Percentiles rank a stretch among this genome's conserved stretches.
phyloP scores from a whole-genome alignment of 1,140 invertebrate genomes.

The Periplaneta americana region DNA sequence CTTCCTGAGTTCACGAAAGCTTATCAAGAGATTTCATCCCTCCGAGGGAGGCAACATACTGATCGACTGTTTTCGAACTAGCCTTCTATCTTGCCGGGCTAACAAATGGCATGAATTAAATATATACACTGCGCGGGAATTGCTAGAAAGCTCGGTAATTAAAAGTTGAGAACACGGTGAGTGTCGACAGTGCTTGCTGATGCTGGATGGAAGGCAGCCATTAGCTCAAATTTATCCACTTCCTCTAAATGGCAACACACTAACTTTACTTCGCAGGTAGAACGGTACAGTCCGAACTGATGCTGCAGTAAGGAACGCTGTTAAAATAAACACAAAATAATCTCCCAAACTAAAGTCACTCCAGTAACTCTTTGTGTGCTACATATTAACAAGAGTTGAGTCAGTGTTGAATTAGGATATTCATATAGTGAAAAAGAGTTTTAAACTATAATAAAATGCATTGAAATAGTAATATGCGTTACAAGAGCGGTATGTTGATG shows the following conservation, averaged over 20 bases:
- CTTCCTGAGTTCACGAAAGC: not conserved
- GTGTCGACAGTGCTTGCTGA: not conserved
- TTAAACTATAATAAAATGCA: too few species aligned
- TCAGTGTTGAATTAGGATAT: too few species aligned
- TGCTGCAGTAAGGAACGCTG: too few species aligned
- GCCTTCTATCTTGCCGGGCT: not conserved
- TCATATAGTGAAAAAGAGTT: too few species aligned
- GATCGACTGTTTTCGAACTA: not conserved
- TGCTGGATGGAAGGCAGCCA: not conserved
- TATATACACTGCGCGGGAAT: not conserved
- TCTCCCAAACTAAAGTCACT: too few species aligned
- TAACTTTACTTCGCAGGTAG: not conserved
- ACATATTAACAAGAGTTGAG: too few species aligned
- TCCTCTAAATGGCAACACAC: not conserved
- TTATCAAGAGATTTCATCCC: not conserved
- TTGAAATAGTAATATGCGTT: too few species aligned
- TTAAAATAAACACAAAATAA: too few species aligned
- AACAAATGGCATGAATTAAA: not conserved
- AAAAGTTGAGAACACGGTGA: not conserved
- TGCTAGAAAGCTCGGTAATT: not conserved
- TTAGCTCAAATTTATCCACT: not conserved
- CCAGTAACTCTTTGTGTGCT: too few species aligned
- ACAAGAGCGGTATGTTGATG: too few species aligned
- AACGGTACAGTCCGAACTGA: not conserved
- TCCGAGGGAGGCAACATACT: not conserved